These are phyloP conservation scores for Benthosema pterotum DNA, from an alignment of 2,797 vertebrate genomes.

Conservation along the genomic window DNA sequence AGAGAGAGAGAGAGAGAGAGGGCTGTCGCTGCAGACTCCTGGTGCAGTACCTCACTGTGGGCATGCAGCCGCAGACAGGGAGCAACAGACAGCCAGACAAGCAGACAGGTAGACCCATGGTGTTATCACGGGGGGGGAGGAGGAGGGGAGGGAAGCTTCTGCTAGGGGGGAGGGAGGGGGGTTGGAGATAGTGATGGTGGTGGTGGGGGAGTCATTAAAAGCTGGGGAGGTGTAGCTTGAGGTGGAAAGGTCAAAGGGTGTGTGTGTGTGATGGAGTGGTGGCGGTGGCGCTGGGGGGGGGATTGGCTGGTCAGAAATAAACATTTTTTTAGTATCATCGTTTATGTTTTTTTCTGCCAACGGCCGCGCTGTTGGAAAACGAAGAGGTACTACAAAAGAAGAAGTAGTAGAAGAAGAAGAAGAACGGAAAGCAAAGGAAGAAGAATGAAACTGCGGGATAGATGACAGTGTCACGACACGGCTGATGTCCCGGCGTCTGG, in stretches of 20 bases:
- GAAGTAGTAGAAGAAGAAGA: slow-evolving; percentile 57
- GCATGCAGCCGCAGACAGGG: slow-evolving; percentile 76
- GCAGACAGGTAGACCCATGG: slow-evolving; percentile 76
- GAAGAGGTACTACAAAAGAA: slow-evolving; percentile 68
- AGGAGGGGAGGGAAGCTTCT: slow-evolving; percentile 20
- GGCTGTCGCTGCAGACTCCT: slow-evolving; percentile 77
- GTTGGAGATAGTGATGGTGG: slow-evolving; percentile 69
- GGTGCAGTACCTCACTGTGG: slow-evolving; percentile 80
- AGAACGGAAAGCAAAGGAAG: slow-evolving; percentile 24
- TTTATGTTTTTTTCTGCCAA: slow-evolving; percentile 73
- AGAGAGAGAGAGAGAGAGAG: slow-evolving; percentile 57
- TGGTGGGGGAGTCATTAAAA: slow-evolving; percentile 46
- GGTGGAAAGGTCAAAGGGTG: slow-evolving; percentile 72
- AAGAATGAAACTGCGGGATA: slow-evolving; percentile 37
- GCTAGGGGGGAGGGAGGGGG: too few species aligned
- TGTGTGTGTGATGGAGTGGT: slow-evolving; percentile 34
- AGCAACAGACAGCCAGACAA: slow-evolving; percentile 68
- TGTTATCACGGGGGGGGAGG: slow-evolving; percentile 48
- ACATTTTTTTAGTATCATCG: slow-evolving; percentile 75
- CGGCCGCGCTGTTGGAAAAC: slow-evolving; percentile 15
- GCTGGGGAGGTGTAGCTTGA: slow-evolving; percentile 58
- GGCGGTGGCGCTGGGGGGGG: too few species aligned
- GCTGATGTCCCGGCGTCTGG: slow-evolving; percentile 66
- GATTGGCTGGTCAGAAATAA: slow-evolving; percentile 39
- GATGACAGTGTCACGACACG: slow-evolving; percentile 63